phyloP scores from a whole-genome alignment of 2,797 vertebrate genomes.

The Pseudochirops corinnae region DNA sequence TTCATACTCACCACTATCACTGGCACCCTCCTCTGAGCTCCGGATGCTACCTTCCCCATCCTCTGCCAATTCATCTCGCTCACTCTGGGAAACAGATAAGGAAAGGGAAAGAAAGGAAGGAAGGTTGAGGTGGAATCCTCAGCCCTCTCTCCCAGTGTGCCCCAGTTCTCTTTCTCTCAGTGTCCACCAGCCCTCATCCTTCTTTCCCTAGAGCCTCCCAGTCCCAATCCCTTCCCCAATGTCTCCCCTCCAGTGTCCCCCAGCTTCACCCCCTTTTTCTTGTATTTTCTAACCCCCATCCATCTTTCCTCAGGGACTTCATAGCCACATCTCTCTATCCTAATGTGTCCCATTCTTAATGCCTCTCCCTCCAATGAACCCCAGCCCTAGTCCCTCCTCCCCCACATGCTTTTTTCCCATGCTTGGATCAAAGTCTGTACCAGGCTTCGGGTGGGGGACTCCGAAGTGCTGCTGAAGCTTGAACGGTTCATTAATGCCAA shows the following conservation, averaged over 20 bases:
- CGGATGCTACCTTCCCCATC: constrained; percentile 88
- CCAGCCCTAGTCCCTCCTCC: background rate
- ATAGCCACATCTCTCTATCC: background rate
- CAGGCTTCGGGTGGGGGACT: constrained; percentile 92
- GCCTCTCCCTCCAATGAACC: background rate
- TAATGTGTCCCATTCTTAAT: background rate
- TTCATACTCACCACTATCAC: constrained; percentile 86
- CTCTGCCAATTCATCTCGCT: constrained; percentile 87
- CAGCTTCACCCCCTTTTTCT: background rate
- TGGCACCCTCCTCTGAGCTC: constrained; percentile 86
- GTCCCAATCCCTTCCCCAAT: background rate
- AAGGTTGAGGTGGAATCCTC: background rate
- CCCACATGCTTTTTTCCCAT: background rate
- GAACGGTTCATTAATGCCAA: constrained; percentile 93
- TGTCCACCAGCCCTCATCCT: background rate
- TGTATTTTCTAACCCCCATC: background rate
- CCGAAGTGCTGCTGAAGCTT: constrained; percentile 93
- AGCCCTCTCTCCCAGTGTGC: background rate
- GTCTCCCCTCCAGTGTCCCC: background rate
- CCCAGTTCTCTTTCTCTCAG: background rate
- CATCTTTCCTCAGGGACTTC: background rate
- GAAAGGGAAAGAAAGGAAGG: constrained; percentile 49
- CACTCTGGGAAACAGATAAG: constrained; percentile 80
- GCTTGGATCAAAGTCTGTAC: constrained; percentile 81
- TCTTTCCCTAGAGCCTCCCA: background rate